Evolutionary conservation across 2,113 vertebrate genomes (phyloP), one percentile per base, ranked within the genome.

Genomic region (Manacus vitellinus): DNA sequence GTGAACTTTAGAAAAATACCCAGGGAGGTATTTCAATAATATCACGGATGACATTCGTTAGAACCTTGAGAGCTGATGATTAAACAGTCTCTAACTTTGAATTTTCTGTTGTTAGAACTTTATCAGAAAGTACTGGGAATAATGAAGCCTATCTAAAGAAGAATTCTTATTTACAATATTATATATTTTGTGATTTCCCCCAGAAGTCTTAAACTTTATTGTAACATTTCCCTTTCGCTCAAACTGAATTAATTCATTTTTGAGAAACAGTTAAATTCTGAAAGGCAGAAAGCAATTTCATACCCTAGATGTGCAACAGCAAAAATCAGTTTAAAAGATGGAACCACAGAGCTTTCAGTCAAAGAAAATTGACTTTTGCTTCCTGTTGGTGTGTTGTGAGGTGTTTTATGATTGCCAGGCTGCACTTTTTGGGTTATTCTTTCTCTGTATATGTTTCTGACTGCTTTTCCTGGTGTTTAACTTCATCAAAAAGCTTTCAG

Each of bases 1-100:
- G 44, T 95, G 91, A 94, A 71, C 52, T 82, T 83, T 62, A 63
- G 59, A 67, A 92, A 82, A 95, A 91, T 43, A 35, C 33, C 92
- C 51, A 56, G 89, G 47, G 70, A 59, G 37, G 68, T 55, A 85
- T 93, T 92, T 97, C 59, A 63, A 1, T 46, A 28, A 43, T 74
- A 20, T 72, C 21, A 63, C 10, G 58, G 61, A 66, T 96, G 56
- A 63, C 70, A 71, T 90, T 95, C 44, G 61, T 91, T 30, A 89
- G 33, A 88, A 79, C 8, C 14, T 56, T 55, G 46, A 39, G 14
- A 80, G 35, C 22, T 74, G 59, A 8, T 75, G 30, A 81, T 77
- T 77, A 71, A 89, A 80, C 14, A 62, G 19, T 19, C 30, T 85
- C 21, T 72, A 18, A 55, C 27, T 59, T 52, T 81, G 55, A 88